Evolutionary conservation across 2,888 invertebrate species (phyloP), one percentile per base, ranked within the genome.

Genomic region (Calameuta idolon): DNA sequence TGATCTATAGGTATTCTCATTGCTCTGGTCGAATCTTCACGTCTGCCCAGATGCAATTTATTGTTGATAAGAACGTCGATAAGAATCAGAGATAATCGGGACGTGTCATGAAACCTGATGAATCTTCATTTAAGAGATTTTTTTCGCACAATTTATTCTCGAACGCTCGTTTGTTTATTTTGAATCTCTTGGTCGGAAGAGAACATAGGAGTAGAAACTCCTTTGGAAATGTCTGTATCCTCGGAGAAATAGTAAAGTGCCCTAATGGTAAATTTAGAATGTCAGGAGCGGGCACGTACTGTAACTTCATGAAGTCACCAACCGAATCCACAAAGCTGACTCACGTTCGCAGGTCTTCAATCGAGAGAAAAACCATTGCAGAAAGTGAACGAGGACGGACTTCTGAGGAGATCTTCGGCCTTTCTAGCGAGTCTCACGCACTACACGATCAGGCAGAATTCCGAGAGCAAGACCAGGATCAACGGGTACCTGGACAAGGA

Each of bases 391-490:
- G 55, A 77, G 12, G 81, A 83, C 40, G 82, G 85, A 74, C 86
- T 89, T 69, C 79, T 89, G 30, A 86, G 87, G 69, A 86, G 80
- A 74, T 87, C 89, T 5, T 86, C 88, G 74, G 85, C 85, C 33
- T 85, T 87, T 77, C 76, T 89, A 69, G 85, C 85, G 69, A 86
- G 79, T 76, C 77, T 88, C 37, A 77, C 86, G 9, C 83, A 85
- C 30, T 77, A 55, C 55, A 55, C 55, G 55, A 55, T 55, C 23
- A 55, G 23, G 55, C 55, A 55, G 23, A 55, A 9, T 55, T 23
- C 55, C 5, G 55, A 55, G 23, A 55, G 55, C 23, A 55, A 55
- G 9, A 1, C 55, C 9, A 55, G 55, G 55, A 23, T 55, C 55
- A 55, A 55, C 55, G 23, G 55, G 2, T 23, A 55, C 55, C 55